Evolutionary conservation across 1,140 invertebrate genomes (phyloP).

Genomic region (Heliconius congener): DNA sequence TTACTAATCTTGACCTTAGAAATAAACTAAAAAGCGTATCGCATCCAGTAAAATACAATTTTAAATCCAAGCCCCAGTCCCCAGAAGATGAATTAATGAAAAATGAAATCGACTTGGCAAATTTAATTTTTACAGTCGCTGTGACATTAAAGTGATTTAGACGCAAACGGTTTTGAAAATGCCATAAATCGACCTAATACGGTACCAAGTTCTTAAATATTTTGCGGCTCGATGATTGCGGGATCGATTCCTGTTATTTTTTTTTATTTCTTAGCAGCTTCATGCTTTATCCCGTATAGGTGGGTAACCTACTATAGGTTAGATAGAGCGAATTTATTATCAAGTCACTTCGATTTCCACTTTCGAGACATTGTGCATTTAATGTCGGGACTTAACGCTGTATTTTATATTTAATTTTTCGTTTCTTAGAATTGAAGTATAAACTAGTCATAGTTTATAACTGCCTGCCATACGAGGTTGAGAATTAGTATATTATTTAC

Average conservation of each 20-base stretch:
- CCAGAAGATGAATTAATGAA: conserved; percentile 71
- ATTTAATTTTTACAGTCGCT: conserved; percentile 66
- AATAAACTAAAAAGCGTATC: background rate
- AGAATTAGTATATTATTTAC: no score
- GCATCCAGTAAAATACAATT: background rate
- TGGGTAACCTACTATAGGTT: no score
- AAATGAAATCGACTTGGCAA: conserved; percentile 76
- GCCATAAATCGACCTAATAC: conserved; percentile 19
- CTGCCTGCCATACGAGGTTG: no score
- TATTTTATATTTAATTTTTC: no score
- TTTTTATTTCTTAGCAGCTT: background rate
- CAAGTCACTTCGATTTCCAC: no score
- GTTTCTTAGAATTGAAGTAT: no score
- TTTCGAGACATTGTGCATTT: no score
- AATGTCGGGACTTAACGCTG: no score
- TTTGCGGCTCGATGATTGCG: background rate
- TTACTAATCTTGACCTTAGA: background rate
- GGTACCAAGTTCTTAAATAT: background rate
- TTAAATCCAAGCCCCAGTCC: conserved; percentile 33
- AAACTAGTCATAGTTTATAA: no score
- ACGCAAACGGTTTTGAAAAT: conserved; percentile 6
- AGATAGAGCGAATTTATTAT: no score
- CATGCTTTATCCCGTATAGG: background rate
- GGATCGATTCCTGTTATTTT: background rate
- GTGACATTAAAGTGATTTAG: conserved; percentile 36